phyloP scores from a whole-genome alignment of 1,140 invertebrate genomes.

The Chironomus striatipennis region DNA sequence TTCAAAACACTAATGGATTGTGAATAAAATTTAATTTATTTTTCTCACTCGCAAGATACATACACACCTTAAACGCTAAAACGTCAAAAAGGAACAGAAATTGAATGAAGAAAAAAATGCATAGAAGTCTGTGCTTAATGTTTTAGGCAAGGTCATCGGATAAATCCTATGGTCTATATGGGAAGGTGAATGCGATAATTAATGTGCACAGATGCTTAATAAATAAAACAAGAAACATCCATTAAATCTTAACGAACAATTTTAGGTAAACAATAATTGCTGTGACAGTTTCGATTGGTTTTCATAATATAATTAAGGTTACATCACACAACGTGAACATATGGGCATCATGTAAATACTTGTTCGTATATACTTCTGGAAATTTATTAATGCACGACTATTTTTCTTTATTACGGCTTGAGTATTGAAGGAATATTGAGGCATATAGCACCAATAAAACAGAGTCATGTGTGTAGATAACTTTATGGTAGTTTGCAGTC shows the following conservation, averaged over 20 bases:
- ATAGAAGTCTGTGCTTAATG: neutral
- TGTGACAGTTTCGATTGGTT: neutral
- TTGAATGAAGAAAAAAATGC: neutral
- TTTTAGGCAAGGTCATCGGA: neutral
- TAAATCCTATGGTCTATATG: too few relatives aligned
- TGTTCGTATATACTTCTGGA: too few relatives aligned
- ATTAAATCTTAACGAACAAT: neutral
- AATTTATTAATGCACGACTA: too few relatives aligned
- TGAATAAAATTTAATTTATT: neutral
- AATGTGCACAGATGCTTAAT: neutral
- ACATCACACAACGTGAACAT: neutral
- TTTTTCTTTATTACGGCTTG: too few relatives aligned
- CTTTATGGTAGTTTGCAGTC: too few relatives aligned
- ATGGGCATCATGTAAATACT: neutral
- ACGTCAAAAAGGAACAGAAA: neutral
- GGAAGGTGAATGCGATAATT: neutral
- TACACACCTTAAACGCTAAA: neutral
- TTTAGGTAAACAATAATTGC: neutral
- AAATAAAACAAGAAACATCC: neutral
- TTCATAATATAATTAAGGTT: neutral
- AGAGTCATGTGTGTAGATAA: too few relatives aligned
- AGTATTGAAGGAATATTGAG: too few relatives aligned
- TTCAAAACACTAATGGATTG: neutral
- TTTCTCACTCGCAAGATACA: neutral
- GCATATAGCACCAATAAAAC: too few relatives aligned